Conservation (phyloP, 64 coral and sea anemone genomes). For the Dendrophyllia cribrosa region DNA sequence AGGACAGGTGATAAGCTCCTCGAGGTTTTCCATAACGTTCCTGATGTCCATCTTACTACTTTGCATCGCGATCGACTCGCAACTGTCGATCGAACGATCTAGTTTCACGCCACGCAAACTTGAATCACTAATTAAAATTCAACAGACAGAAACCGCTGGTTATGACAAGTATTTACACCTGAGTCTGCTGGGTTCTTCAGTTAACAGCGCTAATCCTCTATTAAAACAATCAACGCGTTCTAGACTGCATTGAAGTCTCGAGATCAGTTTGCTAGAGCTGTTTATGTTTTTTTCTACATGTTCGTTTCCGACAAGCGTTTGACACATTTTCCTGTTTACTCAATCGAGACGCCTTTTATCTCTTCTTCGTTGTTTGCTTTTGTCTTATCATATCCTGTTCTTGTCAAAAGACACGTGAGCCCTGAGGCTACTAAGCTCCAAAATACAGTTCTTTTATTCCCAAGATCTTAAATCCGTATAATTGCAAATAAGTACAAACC, state of each 20-base stretch:
- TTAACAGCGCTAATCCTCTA: not conserved
- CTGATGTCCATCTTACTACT: slow-evolving; percentile 32
- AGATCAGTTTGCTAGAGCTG: not conserved
- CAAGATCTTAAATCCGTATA: too few relatives aligned
- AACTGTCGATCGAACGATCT: not conserved
- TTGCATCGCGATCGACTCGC: not conserved
- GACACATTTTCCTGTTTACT: slow-evolving; percentile 4
- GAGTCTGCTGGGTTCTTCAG: slow-evolving; percentile 7
- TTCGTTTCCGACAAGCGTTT: not conserved
- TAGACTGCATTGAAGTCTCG: not conserved
- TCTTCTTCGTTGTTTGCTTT: too few relatives aligned
- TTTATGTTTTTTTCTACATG: not conserved
- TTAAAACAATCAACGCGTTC: slow-evolving; percentile 38
- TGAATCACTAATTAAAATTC: slow-evolving; percentile 14
- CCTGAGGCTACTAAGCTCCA: too few relatives aligned
- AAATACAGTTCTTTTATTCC: too few relatives aligned
- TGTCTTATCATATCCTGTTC: too few relatives aligned
- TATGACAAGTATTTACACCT: slow-evolving; percentile 54
- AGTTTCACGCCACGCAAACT: slow-evolving; percentile 22
- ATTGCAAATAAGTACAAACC: too few relatives aligned
- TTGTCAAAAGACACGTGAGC: too few relatives aligned
- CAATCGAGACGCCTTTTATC: slow-evolving; percentile 9
- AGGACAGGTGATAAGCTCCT: slow-evolving; percentile 51
- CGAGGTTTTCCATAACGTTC: slow-evolving; percentile 65
- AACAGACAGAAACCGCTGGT: slow-evolving; percentile 49